Conservation (phyloP, 2,888 invertebrate species). For the Nephrotoma flavescens region DNA sequence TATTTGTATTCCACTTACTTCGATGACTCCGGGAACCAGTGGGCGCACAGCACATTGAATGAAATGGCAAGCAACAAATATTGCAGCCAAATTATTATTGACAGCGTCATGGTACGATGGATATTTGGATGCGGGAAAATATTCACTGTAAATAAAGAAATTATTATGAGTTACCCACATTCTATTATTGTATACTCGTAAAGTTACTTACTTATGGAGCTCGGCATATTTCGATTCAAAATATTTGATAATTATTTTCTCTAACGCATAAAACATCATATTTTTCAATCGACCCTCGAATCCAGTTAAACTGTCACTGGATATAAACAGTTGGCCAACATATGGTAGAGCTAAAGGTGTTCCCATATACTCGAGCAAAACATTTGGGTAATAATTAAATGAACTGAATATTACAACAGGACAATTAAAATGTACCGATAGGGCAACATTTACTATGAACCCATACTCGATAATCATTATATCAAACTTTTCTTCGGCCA, state of each 20-base stretch:
- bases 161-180: no score
- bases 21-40: constrained; percentile 13
- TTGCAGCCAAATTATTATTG: neutral
- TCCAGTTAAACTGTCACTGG: neutral
- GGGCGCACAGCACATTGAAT: neutral
- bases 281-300: neutral
- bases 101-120: neutral
- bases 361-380: constrained; percentile 26
- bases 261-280: neutral
- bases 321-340: constrained; percentile 25
- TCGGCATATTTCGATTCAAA: no score
- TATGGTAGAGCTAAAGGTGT: constrained; percentile 35
- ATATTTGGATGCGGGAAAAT: neutral
- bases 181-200: no score
- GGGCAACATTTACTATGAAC: neutral
- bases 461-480: neutral
- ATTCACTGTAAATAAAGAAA: neutral
- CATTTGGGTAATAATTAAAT: constrained; percentile 9
- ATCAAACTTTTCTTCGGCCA: constrained; percentile 8
- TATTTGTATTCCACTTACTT: constrained; percentile 29
- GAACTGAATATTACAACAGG: neutral
- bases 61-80: neutral
- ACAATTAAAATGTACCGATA: neutral
- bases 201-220: no score
- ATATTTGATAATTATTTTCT: neutral